A percentile compares a stretch with the other conserved stretches of the same genome.
Evolutionary conservation across 1,140 invertebrate species (phyloP).

Genomic region (Drosophila novamexicana): DNA sequence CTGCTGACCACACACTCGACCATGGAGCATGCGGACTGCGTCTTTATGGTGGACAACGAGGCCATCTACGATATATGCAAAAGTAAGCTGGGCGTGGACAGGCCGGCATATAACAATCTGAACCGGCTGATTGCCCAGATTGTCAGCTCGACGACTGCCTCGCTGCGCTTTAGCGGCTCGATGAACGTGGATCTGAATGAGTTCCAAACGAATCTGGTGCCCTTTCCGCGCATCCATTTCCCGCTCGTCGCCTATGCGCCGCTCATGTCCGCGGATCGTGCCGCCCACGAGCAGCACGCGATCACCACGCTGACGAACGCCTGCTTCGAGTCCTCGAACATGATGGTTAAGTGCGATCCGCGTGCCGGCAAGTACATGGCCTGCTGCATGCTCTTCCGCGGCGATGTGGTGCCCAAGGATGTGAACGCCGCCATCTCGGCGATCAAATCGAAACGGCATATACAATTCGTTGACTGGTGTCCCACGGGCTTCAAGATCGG

Average conservation of each 20-base stretch:
- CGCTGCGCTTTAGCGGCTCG: constrained; percentile 92
- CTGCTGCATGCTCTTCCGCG: constrained; percentile 90
- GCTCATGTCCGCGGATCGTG: constrained; percentile 88
- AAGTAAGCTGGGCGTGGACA: constrained; percentile 88
- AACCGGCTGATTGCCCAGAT: constrained; percentile 90
- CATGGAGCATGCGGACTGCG: constrained; percentile 91
- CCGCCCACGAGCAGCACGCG: constrained; percentile 89
- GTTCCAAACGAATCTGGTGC: constrained; percentile 91
- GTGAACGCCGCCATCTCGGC: constrained; percentile 92
- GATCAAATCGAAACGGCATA: constrained; percentile 91
- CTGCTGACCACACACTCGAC: constrained; percentile 92
- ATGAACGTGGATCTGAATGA: constrained; percentile 93
- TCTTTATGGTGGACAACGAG: constrained; percentile 94
- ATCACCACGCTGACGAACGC: constrained; percentile 90
- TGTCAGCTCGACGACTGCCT: constrained; percentile 91
- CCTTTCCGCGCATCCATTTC: constrained; percentile 91
- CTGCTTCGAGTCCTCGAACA: constrained; percentile 92
- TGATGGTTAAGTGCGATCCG: constrained; percentile 93
- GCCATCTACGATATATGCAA: constrained; percentile 93
- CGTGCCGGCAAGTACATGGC: constrained; percentile 90
- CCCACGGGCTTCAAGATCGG: constrained; percentile 90
- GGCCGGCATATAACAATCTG: constrained; percentile 91
- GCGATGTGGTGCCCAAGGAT: constrained; percentile 92
- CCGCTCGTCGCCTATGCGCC: constrained; percentile 93
- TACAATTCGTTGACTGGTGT: constrained; percentile 90